Evolutionary conservation across 2,888 invertebrate genomes (phyloP).

Genomic region (Phlogophora meticulosa): DNA sequence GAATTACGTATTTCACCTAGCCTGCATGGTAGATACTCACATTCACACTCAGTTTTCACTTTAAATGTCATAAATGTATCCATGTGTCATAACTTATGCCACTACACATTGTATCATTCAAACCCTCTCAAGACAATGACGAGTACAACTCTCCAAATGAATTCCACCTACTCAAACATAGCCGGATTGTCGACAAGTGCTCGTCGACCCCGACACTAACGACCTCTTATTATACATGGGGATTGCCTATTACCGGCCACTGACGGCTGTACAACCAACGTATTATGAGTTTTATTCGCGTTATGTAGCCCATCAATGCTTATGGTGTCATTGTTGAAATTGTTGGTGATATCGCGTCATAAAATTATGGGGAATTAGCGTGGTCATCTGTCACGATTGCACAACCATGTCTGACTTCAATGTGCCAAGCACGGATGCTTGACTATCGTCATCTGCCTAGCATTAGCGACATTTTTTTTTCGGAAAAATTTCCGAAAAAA

Average conservation of each 20-base stretch:
- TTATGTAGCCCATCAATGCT: conserved; percentile 9
- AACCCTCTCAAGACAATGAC: conserved; percentile 23
- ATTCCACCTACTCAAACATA: conserved; percentile 45
- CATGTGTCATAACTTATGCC: not conserved
- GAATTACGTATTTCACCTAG: too few species aligned
- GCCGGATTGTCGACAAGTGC: conserved; percentile 20
- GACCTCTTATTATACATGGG: conserved; percentile 53
- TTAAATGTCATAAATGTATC: not conserved
- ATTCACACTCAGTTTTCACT: not conserved
- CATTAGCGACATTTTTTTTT: too few species aligned
- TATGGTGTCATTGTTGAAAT: conserved; percentile 25
- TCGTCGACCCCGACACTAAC: conserved; percentile 26
- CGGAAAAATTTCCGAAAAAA: too few species aligned
- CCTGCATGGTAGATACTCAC: too few species aligned
- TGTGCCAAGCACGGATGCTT: too few species aligned
- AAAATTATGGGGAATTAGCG: not conserved
- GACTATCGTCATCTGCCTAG: too few species aligned
- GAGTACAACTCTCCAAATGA: conserved; percentile 28
- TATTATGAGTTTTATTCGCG: conserved; percentile 22
- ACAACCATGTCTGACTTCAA: not conserved
- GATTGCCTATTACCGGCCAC: conserved; percentile 36
- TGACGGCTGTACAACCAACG: conserved; percentile 9
- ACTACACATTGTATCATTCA: not conserved
- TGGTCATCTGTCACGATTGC: too few species aligned
- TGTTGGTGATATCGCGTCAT: not conserved